These are phyloP conservation scores for Escarpia spicata DNA, from an alignment of 2,888 invertebrate species.

Conservation along the genomic window DNA sequence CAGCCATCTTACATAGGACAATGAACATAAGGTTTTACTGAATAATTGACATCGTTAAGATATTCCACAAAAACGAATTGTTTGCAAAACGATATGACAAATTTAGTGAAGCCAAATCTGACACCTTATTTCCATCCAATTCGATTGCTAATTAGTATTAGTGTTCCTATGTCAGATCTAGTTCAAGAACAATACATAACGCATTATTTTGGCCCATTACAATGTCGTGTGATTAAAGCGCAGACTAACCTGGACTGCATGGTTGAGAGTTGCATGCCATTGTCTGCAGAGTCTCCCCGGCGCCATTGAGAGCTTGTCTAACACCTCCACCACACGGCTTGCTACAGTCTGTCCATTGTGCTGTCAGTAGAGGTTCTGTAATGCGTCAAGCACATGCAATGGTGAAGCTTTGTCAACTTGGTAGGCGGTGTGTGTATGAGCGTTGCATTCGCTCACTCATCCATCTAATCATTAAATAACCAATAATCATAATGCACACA, in stretches of 20 bases:
- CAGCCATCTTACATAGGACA: too few relatives aligned
- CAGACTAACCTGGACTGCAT: neutral
- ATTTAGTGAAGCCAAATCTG: neutral
- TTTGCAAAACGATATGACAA: too few relatives aligned
- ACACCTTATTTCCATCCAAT: neutral
- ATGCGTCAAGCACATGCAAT: neutral
- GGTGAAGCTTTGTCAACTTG: neutral
- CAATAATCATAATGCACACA: neutral
- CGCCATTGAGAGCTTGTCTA: neutral
- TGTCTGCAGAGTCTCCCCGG: neutral
- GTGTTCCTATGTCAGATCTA: neutral
- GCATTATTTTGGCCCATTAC: neutral
- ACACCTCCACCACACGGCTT: neutral
- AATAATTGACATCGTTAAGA: too few relatives aligned
- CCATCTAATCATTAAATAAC: neutral
- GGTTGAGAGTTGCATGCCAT: neutral
- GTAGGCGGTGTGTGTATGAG: neutral
- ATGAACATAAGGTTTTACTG: too few relatives aligned
- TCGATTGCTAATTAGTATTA: neutral
- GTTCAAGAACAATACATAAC: neutral
- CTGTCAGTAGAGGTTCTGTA: neutral
- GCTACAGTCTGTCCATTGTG: neutral
- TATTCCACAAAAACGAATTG: too few relatives aligned
- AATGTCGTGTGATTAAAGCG: neutral
- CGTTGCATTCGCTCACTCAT: neutral